These are phyloP conservation scores for Egretta garzetta DNA, from an alignment of 2,113 vertebrate genomes.

Conservation along the genomic window DNA sequence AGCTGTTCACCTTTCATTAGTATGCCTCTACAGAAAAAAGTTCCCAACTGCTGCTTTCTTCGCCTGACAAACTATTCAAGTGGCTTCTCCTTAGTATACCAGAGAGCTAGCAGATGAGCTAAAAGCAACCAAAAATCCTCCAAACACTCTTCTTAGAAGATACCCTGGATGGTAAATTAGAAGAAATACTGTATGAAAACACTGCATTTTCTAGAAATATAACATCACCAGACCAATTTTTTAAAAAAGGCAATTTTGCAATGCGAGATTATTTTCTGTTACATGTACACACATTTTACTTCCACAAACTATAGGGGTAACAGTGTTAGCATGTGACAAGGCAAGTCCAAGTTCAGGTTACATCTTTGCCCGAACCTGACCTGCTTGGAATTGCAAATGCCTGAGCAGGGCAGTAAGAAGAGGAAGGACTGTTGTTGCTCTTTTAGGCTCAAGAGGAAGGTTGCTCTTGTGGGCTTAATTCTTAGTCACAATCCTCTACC, in stretches of 20 bases:
- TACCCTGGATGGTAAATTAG: not conserved
- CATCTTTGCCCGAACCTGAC: not conserved
- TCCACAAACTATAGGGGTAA: not conserved
- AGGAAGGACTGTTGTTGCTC: not conserved
- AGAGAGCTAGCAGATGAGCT: not conserved
- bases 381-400: not conserved
- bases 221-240: fast-evolving
- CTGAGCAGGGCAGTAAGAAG: not conserved
- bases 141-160: not conserved
- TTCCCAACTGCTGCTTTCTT: not conserved
- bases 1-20: not conserved
- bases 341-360: not conserved
- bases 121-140: not conserved
- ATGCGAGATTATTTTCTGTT: not conserved
- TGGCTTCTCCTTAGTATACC: not conserved
- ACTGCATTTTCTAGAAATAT: fast-evolving
- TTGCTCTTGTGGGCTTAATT: not conserved
- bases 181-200: not conserved
- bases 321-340: not conserved
- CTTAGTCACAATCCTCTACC: not conserved
- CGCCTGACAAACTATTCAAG: not conserved
- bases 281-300: not conserved
- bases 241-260: not conserved
- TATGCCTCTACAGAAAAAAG: not conserved
- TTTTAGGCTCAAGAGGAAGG: not conserved